Percentiles rank a stretch among this genome's conserved stretches.
These are phyloP conservation scores for Neogobius melanostomus DNA, from an alignment of 2,113 vertebrate species.

Conservation along the genomic window DNA sequence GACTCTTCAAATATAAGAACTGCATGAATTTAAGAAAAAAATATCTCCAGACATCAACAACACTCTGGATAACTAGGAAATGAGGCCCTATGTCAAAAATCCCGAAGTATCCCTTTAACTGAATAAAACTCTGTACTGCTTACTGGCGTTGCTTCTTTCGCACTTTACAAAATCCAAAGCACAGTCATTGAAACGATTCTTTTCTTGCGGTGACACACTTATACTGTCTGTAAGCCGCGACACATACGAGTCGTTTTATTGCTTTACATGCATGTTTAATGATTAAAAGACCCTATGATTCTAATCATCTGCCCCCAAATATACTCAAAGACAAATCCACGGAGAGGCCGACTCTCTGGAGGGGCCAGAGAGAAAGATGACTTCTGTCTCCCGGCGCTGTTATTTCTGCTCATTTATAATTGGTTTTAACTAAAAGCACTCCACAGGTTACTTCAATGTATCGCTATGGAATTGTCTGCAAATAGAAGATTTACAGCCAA, in stretches of 20 bases:
- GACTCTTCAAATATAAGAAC: too few species aligned
- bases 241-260: conserved; percentile 68
- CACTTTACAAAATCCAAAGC: conserved; percentile 27
- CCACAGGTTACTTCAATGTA: conserved; percentile 79
- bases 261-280: conserved; percentile 76
- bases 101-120: too few species aligned
- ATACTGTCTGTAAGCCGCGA: too few species aligned
- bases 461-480: conserved; percentile 76
- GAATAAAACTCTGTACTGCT: too few species aligned
- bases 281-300: conserved; percentile 81
- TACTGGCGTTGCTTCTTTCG: too few species aligned
- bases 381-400: conserved; percentile 83
- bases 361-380: conserved; percentile 82
- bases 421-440: conserved; percentile 85
- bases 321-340: conserved; percentile 83
- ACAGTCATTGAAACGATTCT: conserved; percentile 74
- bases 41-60: too few species aligned
- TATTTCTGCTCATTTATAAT: conserved; percentile 88
- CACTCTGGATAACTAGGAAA: too few species aligned
- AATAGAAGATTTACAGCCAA: conserved; percentile 82
- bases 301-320: conserved; percentile 83
- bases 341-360: conserved; percentile 79
- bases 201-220: conserved; percentile 79
- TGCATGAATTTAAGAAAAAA: too few species aligned
- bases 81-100: too few species aligned